These are phyloP conservation scores for Platyscapa corneri DNA, from an alignment of 1,140 invertebrate species.

Conservation along the genomic window DNA sequence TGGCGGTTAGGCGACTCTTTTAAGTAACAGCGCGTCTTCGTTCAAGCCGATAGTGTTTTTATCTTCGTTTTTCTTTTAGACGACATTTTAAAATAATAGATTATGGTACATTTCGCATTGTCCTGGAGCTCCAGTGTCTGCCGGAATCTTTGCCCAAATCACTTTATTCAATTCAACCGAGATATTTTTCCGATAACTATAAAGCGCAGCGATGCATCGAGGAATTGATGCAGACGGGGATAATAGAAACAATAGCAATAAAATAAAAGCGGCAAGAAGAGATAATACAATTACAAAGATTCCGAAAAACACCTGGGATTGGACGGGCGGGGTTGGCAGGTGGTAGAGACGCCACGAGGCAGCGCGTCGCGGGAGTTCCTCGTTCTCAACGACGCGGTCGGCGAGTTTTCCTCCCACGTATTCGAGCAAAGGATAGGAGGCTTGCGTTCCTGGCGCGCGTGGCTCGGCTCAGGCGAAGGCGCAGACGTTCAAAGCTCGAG, in stretches of 20 bases:
- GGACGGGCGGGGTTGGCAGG: too few species aligned
- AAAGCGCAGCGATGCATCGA: background rate
- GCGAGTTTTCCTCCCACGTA: background rate
- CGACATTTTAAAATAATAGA: background rate
- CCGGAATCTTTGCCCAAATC: too few species aligned
- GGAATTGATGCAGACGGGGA: background rate
- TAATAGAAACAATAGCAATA: background rate
- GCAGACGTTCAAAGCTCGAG: background rate
- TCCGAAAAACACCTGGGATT: background rate
- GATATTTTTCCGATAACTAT: background rate
- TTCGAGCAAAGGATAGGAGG: background rate
- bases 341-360: too few species aligned
- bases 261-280: background rate
- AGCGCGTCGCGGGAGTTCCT: background rate
- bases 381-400: background rate
- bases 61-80: background rate
- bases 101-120: too few species aligned
- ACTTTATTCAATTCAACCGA: too few species aligned
- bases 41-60: background rate
- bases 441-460: background rate
- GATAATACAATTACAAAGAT: background rate
- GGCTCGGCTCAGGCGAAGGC: background rate
- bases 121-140: too few species aligned
- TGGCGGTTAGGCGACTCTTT: background rate
- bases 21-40: background rate